A percentile compares a stretch with the other conserved stretches of the same genome.
Conservation (phyloP, 2,797 vertebrate genomes). For the Neosilurus hyrtlii region DNA sequence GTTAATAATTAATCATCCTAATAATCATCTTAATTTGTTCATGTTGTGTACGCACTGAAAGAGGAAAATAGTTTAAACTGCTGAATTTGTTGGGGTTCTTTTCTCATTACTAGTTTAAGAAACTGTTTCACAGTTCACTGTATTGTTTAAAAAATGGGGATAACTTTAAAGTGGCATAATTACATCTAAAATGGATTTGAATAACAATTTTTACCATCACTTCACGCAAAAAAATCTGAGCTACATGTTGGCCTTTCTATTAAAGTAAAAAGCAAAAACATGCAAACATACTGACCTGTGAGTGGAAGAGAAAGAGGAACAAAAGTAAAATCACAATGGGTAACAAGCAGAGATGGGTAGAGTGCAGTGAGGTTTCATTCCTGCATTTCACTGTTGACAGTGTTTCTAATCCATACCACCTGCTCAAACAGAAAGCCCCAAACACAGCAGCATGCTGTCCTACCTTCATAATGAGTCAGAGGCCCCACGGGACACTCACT, state of each 20-base stretch:
- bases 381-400: slow-evolving; percentile 89
- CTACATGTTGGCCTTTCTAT: background rate
- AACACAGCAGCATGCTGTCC: slow-evolving; percentile 68
- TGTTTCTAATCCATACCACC: slow-evolving; percentile 98
- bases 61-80: background rate
- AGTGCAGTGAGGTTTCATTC: slow-evolving; percentile 81
- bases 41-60: too few relatives aligned
- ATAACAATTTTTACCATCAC: background rate
- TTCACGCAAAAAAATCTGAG: background rate
- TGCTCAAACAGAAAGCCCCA: slow-evolving; percentile 86
- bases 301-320: slow-evolving; percentile 37
- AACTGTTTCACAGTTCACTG: background rate
- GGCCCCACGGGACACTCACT: slow-evolving; percentile 70
- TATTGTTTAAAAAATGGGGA: background rate
- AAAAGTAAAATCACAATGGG: slow-evolving; percentile 63
- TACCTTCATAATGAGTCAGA: slow-evolving; percentile 61
- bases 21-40: background rate
- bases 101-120: background rate
- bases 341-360: slow-evolving; percentile 59
- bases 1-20: too few relatives aligned
- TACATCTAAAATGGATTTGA: background rate
- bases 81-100: background rate
- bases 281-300: slow-evolving; percentile 41
- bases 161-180: background rate
- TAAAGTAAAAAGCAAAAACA: slow-evolving; percentile 21